Evolutionary conservation across 2,113 vertebrate genomes (phyloP).

Genomic region (Capricornis sumatraensis): DNA sequence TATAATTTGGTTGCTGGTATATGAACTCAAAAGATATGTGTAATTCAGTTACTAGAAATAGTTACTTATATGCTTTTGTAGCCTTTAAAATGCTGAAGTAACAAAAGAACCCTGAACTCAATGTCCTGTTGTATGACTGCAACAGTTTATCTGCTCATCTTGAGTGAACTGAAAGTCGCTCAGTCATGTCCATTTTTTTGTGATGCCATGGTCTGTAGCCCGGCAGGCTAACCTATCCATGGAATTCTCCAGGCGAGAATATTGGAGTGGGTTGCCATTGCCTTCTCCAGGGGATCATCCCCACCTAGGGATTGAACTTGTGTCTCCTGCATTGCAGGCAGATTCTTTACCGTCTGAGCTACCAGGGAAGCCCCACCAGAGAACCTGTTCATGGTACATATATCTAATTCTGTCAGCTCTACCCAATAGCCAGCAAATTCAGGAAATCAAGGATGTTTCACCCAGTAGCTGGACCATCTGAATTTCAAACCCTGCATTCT

Average conservation of each 20-base stretch:
- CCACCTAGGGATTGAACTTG: neutral
- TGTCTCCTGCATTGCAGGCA: neutral
- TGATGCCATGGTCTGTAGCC: neutral
- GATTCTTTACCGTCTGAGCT: neutral
- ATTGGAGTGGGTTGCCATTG: neutral
- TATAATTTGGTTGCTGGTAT: neutral
- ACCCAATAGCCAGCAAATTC: no score
- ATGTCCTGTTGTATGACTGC: fast-evolving
- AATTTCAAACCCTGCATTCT: neutral
- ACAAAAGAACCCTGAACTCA: neutral
- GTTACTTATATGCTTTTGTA: neutral
- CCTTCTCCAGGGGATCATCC: neutral
- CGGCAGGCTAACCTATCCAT: neutral
- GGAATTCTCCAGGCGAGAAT: neutral
- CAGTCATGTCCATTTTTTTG: fast-evolving
- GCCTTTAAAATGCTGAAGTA: neutral
- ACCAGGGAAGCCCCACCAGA: neutral
- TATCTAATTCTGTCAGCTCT: neutral
- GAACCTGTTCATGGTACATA: neutral
- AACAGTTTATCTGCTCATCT: neutral
- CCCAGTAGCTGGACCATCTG: neutral
- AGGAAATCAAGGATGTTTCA: neutral
- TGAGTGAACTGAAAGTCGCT: neutral
- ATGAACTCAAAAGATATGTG: neutral
- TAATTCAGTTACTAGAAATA: neutral